Percentiles rank a stretch among this genome's conserved stretches.
phyloP scores from a whole-genome alignment of 2,113 vertebrate species.

The Dasyornis broadbenti region DNA sequence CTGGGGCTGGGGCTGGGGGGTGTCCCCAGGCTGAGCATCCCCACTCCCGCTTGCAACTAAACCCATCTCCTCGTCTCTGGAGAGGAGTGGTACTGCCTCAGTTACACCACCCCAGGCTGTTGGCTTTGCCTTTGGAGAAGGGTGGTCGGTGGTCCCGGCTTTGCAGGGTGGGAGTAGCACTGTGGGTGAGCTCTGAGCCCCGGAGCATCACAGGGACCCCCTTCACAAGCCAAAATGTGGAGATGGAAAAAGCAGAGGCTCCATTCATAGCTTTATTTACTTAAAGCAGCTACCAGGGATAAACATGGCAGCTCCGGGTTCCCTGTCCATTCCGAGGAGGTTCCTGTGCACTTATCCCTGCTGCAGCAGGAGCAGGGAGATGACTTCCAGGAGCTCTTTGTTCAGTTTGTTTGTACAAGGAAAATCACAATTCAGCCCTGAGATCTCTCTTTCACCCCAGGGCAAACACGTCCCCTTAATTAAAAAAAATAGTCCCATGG shows the following conservation, averaged over 20 bases:
- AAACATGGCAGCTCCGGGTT: not conserved
- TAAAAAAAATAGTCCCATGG: not conserved
- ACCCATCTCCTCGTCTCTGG: not conserved
- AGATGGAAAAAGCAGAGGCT: not conserved
- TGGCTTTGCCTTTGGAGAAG: not conserved
- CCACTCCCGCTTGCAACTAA: not conserved
- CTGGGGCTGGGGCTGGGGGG: not conserved
- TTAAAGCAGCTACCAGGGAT: not conserved
- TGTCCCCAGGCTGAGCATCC: not conserved
- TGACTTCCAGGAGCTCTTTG: not conserved
- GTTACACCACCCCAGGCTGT: fast-evolving
- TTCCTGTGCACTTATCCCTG: not conserved
- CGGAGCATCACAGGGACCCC: not conserved
- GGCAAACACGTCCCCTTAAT: not conserved
- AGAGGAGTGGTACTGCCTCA: not conserved
- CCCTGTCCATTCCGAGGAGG: not conserved
- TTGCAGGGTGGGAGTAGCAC: not conserved
- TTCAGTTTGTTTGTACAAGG: not conserved
- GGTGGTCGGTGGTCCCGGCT: fast-evolving
- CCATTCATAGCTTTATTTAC: not conserved
- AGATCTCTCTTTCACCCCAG: not conserved
- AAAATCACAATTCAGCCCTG: not conserved
- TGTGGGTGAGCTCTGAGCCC: fast-evolving
- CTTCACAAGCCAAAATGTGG: fast-evolving
- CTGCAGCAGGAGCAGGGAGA: not conserved